A percentile compares a stretch with the other conserved stretches of the same genome.
These are phyloP conservation scores for Pterois miles DNA, from an alignment of 2,797 vertebrate genomes.

Conservation along the genomic window DNA sequence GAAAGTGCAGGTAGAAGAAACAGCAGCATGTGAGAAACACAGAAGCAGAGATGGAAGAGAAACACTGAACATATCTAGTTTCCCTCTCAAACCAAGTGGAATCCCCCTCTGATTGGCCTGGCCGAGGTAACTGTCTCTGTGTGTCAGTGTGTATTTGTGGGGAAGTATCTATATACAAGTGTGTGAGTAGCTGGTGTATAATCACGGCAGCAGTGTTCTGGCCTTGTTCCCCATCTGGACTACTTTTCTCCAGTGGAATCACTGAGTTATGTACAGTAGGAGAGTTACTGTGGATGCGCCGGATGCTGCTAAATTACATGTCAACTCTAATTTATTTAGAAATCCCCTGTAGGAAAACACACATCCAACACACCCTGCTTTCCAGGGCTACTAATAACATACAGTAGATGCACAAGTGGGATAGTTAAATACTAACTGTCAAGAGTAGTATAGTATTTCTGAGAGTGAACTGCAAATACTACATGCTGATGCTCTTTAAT, in stretches of 20 bases:
- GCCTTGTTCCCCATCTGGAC: constrained; percentile 10
- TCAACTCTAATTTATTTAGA: constrained; percentile 24
- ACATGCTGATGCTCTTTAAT: constrained; percentile 5
- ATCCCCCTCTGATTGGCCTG: constrained; percentile 64
- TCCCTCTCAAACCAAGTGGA: constrained; percentile 54
- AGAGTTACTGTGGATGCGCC: constrained; percentile 1
- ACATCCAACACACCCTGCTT: constrained; percentile 11
- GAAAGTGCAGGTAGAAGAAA: constrained; percentile 31
- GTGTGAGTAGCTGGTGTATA: constrained; percentile 40
- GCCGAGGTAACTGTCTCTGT: constrained; percentile 31
- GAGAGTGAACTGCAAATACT: constrained; percentile 20
- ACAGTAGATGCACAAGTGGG: constrained; percentile 8
- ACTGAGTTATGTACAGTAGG: constrained; percentile 14
- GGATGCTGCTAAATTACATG: constrained; percentile 24
- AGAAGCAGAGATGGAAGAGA: constrained; percentile 32
- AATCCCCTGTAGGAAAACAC: constrained; percentile 1
- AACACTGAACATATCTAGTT: constrained; percentile 60
- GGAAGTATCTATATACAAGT: constrained; percentile 38
- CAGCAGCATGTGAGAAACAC: constrained; percentile 33
- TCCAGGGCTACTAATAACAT: constrained; percentile 15
- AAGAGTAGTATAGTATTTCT: background rate
- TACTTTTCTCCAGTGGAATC: constrained; percentile 24
- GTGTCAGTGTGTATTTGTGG: constrained; percentile 47
- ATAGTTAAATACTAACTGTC: constrained; percentile 31
- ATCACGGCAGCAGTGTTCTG: constrained; percentile 41